Evolutionary conservation across 2,888 invertebrate species (phyloP).

Genomic region (Cephus runcator): DNA sequence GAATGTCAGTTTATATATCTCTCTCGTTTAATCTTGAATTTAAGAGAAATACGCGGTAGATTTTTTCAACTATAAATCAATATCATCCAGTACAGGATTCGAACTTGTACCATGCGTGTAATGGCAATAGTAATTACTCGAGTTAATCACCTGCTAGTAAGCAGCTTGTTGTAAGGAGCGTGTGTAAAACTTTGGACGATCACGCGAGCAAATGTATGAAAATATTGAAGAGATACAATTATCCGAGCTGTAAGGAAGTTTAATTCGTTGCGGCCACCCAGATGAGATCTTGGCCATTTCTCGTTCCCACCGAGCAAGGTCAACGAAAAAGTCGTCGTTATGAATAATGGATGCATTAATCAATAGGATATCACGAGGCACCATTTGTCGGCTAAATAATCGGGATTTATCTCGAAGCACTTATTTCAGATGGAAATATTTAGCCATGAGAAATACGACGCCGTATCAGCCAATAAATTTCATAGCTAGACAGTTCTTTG

Average conservation of each 20-base stretch:
- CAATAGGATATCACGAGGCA: not conserved
- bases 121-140: not conserved
- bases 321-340: not conserved
- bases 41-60: not conserved
- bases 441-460: not conserved
- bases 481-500: not conserved
- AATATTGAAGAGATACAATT: not conserved
- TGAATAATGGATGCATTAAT: conserved; percentile 5
- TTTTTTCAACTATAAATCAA: not conserved
- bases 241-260: not conserved
- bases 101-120: not conserved
- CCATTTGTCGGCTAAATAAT: not conserved
- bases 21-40: not conserved
- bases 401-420: conserved; percentile 1
- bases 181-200: not conserved
- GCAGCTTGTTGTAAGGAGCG: not conserved
- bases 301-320: conserved; percentile 1
- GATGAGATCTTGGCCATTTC: not conserved
- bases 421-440: not conserved
- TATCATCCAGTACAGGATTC: not conserved
- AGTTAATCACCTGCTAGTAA: not conserved
- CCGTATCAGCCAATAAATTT: not conserved
- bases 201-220: not conserved
- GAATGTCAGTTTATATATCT: not conserved
- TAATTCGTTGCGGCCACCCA: not conserved